These are phyloP conservation scores for Sminthurinus aureus DNA, from an alignment of 2,888 invertebrate species.

Conservation along the genomic window DNA sequence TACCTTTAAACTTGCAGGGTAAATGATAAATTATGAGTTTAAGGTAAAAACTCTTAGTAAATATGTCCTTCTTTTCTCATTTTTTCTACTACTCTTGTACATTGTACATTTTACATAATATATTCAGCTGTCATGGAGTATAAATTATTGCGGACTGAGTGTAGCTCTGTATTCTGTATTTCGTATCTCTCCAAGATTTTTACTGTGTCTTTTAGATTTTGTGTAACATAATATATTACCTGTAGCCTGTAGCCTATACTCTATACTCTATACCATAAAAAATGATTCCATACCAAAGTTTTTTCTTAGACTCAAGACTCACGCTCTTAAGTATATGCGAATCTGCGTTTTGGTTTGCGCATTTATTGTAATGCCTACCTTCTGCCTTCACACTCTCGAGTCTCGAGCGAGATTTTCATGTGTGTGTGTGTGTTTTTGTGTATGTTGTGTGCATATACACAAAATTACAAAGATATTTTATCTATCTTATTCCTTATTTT, in stretches of 20 bases:
- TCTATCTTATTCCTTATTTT: no score
- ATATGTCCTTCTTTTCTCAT: conserved; percentile 20
- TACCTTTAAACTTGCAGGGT: no score
- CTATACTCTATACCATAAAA: neutral
- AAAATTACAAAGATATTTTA: neutral
- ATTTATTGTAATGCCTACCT: no score
- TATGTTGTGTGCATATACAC: neutral
- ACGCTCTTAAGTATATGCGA: no score
- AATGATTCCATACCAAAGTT: neutral
- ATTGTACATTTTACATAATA: conserved; percentile 11
- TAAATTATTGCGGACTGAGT: neutral
- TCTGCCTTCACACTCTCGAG: no score
- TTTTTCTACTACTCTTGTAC: conserved; percentile 6
- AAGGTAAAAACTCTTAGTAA: neutral
- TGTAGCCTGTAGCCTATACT: neutral
- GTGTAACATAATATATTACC: neutral
- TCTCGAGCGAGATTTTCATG: neutral
- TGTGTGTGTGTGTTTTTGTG: neutral
- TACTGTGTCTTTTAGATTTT: neutral
- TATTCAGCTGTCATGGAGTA: conserved; percentile 32
- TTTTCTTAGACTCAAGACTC: no score
- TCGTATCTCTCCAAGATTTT: neutral
- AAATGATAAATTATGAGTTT: no score
- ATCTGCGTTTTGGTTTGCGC: no score
- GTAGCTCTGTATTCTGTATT: neutral